Base-by-base conservation (phyloP, 1,140 invertebrate genomes). In the Zaprionus davidi region DNA sequence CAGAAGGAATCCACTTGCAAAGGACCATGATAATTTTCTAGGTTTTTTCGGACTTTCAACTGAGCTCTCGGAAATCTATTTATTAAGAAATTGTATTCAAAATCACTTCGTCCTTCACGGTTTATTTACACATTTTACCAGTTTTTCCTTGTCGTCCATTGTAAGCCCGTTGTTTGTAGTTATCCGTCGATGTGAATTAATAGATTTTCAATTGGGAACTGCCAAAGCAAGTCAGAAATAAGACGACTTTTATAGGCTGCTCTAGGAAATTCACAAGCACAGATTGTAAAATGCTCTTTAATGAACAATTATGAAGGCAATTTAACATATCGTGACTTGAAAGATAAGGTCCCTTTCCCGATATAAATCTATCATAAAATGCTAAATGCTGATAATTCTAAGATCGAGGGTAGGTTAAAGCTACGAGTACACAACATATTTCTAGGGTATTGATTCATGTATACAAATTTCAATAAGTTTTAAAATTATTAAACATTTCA, bases 1-100 rank as follows among this genome's bases (percentile, higher is more conserved):
- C 0, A 91, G 44, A 15, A 92, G 56, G 17, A 81, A 91, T 1
- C 70, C 67, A 28, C 76, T 81, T 0, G 86, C 82, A 38, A 79
- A 76, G 34, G 67, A 82, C 75, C 90, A 91, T 4, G 70, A 62
- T 5, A 81, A 22, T 12, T 72, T 60, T 9, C 31, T 31, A 11
- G 17, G n/a, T 28, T 53, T 24, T 38, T 12, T n/a, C 12, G 2
- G 5, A 17, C 5, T 0, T 55, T 71, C 24, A 5, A 6, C 4
- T 12, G 17, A 5, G 11, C 4, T n/a, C 1, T 56, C 51, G 3
- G 6, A 5, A 15, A 41, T 49, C 67, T 69, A 12, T 57, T 5
- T 2, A 22, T 5, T 2, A 22, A 67, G 5, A 44, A 41, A 44
- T 20, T 44, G 5, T 4, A 12, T 12, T 56, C 15, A 31, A 17